phyloP scores from a whole-genome alignment of 35 echinoderm and acorn worm genomes.

The Chiridota heheva region DNA sequence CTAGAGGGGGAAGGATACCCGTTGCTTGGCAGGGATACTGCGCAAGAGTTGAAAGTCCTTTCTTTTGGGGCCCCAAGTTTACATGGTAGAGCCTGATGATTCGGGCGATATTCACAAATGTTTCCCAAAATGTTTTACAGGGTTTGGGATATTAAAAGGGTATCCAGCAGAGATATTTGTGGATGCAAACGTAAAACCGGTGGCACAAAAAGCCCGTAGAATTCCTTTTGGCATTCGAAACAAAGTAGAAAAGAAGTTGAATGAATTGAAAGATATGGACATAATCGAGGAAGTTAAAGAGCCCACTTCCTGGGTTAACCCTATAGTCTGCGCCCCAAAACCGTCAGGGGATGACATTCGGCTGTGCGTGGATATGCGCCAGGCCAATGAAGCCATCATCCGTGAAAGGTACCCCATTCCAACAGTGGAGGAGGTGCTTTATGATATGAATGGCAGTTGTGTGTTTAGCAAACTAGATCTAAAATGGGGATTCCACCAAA shows the following conservation, averaged over 20 bases:
- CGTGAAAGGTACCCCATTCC: slow-evolving; percentile 50
- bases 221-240: slow-evolving; percentile 9
- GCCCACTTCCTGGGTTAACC: slow-evolving; percentile 31
- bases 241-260: slow-evolving; percentile 23
- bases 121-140: neutral
- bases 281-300: slow-evolving; percentile 31
- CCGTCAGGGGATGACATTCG: slow-evolving; percentile 10
- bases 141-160: slow-evolving; percentile 29
- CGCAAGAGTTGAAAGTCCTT: too few species aligned
- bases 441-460: slow-evolving; percentile 35
- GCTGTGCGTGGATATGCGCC: slow-evolving; percentile 39
- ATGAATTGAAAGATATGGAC: slow-evolving; percentile 19
- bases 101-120: too few species aligned
- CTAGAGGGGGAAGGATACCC: neutral
- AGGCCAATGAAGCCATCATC: slow-evolving; percentile 58
- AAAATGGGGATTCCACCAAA: slow-evolving; percentile 61
- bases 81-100: too few species aligned
- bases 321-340: slow-evolving; percentile 38
- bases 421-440: slow-evolving; percentile 51
- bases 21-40: too few species aligned
- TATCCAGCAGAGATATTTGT: neutral
- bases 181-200: slow-evolving; percentile 25
- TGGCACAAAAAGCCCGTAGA: slow-evolving; percentile 15
- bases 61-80: too few species aligned
- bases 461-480: slow-evolving; percentile 63